These are phyloP conservation scores for Hypomesus transpacificus DNA, from an alignment of 2,113 vertebrate genomes.

Conservation along the genomic window DNA sequence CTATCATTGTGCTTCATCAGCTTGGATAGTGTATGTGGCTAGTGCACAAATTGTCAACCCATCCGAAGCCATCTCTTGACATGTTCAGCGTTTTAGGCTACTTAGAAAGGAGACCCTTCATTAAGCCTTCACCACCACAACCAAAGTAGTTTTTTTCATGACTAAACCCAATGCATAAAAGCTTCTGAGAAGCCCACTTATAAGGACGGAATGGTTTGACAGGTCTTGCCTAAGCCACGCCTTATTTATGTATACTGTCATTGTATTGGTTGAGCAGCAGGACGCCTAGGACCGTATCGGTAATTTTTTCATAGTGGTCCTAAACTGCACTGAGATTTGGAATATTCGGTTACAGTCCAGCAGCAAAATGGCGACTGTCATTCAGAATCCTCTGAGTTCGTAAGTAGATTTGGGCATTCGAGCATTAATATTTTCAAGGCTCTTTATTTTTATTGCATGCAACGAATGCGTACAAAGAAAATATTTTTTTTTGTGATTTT, in stretches of 20 bases:
- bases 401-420: slow-evolving; percentile 75
- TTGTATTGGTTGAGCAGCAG: slow-evolving; percentile 79
- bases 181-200: no score
- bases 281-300: slow-evolving; percentile 78
- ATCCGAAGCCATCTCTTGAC: no score
- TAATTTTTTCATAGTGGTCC: slow-evolving; percentile 73
- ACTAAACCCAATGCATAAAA: no score
- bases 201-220: slow-evolving; percentile 72
- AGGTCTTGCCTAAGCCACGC: slow-evolving; percentile 82
- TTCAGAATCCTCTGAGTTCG: slow-evolving; percentile 99
- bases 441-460: background rate
- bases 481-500: background rate
- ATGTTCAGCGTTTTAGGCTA: no score
- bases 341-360: slow-evolving; percentile 97
- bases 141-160: no score
- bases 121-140: no score
- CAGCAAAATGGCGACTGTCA: slow-evolving; percentile 99
- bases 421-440: slow-evolving; percentile 4
- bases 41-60: no score
- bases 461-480: background rate
- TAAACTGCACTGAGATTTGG: slow-evolving; percentile 84
- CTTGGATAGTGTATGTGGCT: no score
- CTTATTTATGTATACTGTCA: slow-evolving; percentile 52
- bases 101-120: no score
- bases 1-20: background rate